phyloP scores from a whole-genome alignment of 2,888 invertebrate genomes.

The Lordiphosa andalusiaca region DNA sequence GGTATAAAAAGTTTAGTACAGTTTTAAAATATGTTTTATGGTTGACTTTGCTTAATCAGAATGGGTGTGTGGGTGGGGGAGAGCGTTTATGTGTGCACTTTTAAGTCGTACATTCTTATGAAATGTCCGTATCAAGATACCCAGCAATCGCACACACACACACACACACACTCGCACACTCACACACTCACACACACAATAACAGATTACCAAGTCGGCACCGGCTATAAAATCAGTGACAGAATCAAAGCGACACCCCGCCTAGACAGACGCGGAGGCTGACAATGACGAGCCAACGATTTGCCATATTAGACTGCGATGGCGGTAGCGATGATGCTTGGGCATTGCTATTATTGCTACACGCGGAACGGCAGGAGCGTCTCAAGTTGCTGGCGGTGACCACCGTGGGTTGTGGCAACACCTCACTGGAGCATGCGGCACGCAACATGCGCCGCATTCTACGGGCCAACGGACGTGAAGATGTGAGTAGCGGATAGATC shows the following conservation, averaged over 20 bases:
- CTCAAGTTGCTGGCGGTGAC: conserved; percentile 85
- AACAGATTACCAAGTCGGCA: too few species aligned
- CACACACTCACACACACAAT: too few species aligned
- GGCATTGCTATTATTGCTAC: conserved; percentile 83
- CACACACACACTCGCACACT: too few species aligned
- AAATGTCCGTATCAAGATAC: too few species aligned
- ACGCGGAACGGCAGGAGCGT: conserved; percentile 79
- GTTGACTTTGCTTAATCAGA: too few species aligned
- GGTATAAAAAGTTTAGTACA: too few species aligned
- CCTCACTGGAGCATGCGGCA: conserved; percentile 85
- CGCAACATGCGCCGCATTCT: conserved; percentile 86
- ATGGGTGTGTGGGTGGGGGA: too few species aligned
- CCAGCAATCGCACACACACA: too few species aligned
- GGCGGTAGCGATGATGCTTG: conserved; percentile 85
- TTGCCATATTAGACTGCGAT: conserved; percentile 83
- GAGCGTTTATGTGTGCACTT: too few species aligned
- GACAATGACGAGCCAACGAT: conserved; percentile 32
- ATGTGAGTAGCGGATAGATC: conserved; percentile 81
- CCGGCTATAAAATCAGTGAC: not conserved
- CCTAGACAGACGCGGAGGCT: not conserved
- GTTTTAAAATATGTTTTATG: too few species aligned
- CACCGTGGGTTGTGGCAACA: conserved; percentile 87
- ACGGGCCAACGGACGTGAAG: conserved; percentile 82
- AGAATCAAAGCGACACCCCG: conserved; percentile 1
- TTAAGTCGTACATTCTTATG: too few species aligned